A percentile compares a stretch with the other conserved stretches of the same genome.
Conservation (phyloP, 2,888 invertebrate genomes). For the Metopia argyrocephala region DNA sequence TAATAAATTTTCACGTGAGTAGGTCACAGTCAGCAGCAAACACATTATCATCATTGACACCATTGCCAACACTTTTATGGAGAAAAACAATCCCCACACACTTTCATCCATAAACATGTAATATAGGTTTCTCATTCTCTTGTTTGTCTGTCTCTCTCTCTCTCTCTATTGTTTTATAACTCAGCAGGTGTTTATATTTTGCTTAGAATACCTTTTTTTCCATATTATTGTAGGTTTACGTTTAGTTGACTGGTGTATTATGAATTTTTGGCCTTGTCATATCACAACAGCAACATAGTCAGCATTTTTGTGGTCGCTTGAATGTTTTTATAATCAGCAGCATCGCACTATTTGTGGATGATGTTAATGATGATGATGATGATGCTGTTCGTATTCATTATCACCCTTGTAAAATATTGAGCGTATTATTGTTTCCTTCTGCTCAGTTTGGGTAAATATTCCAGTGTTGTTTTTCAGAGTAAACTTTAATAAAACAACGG, state of each 20-base stretch:
- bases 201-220: too few species aligned
- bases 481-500: neutral
- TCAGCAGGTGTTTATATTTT: too few species aligned
- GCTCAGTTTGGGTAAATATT: neutral
- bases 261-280: too few species aligned
- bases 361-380: neutral
- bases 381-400: neutral
- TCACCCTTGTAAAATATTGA: slow-evolving; percentile 22
- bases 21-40: slow-evolving; percentile 35
- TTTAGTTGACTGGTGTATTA: too few species aligned
- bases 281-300: neutral
- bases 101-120: neutral
- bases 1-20: slow-evolving; percentile 1
- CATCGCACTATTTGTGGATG: too few species aligned
- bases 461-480: neutral
- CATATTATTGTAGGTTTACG: too few species aligned
- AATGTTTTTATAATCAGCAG: slow-evolving; percentile 19
- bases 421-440: slow-evolving; percentile 42
- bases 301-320: slow-evolving; percentile 2
- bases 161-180: too few species aligned
- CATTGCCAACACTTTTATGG: slow-evolving; percentile 8
- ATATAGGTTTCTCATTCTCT: too few species aligned
- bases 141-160: too few species aligned
- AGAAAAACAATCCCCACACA: neutral
- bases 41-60: slow-evolving; percentile 21